Percentiles rank a stretch among this genome's conserved stretches.
Conservation (phyloP, 2,888 invertebrate species). For the Cordylochernes scorpioides region DNA sequence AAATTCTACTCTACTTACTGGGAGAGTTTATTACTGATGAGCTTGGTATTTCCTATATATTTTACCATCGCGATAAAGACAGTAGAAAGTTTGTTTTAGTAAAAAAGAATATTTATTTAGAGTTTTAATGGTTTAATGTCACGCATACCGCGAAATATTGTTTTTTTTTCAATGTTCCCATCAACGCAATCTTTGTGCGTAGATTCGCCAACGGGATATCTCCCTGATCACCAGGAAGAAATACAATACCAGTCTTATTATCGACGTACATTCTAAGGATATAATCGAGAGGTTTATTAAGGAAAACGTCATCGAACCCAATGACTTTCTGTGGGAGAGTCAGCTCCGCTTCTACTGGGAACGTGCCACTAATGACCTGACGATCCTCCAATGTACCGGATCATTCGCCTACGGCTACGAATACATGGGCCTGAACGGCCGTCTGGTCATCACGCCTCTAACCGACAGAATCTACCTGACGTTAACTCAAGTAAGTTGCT, state of each 20-base stretch:
- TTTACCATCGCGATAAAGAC: no score
- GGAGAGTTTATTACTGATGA: no score
- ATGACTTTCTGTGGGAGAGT: no score
- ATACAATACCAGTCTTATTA: conserved; percentile 60
- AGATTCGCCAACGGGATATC: no score
- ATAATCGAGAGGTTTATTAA: conserved; percentile 43
- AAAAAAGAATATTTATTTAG: no score
- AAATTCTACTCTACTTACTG: no score
- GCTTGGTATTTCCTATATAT: no score
- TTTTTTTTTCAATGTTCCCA: no score
- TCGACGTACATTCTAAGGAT: conserved; percentile 73
- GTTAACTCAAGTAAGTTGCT: conserved; percentile 53
- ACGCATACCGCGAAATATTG: no score
- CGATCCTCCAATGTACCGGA: conserved; percentile 58
- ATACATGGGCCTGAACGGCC: conserved; percentile 75
- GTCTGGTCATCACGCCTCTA: conserved; percentile 66
- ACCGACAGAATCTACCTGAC: conserved; percentile 78
- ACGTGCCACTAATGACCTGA: conserved; percentile 45
- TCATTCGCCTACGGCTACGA: conserved; percentile 76
- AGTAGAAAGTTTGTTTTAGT: no score
- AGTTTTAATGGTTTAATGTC: no score
- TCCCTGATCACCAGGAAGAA: conserved; percentile 54
- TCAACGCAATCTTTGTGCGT: no score
- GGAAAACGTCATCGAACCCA: conserved; percentile 16
- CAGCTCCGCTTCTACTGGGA: conserved; percentile 77